A percentile compares a stretch with the other conserved stretches of the same genome.
Evolutionary conservation across 2,888 invertebrate genomes (phyloP).

Genomic region (Strigamia transsilvanica): DNA sequence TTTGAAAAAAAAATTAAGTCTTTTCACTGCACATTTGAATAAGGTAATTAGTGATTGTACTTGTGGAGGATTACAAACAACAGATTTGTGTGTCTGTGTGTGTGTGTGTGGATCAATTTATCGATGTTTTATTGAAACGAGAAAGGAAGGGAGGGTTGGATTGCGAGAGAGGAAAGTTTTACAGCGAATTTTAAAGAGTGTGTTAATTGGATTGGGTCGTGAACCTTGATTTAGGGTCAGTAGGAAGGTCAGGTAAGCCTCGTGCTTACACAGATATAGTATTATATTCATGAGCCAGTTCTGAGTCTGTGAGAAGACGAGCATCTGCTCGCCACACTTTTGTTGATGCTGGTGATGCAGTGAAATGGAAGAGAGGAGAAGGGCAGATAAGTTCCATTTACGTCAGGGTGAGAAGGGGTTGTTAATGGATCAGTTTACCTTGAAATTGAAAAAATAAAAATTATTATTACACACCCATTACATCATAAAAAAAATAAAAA

Average conservation of each 20-base stretch:
- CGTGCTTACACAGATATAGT: background rate
- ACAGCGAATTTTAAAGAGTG: background rate
- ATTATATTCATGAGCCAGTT: conserved; percentile 42
- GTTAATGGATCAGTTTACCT: conserved; percentile 4
- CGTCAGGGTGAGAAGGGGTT: conserved; percentile 1
- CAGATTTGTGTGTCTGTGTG: background rate
- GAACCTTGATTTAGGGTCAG: conserved; percentile 36
- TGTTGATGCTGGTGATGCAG: conserved; percentile 42
- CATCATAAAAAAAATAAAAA: background rate
- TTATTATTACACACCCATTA: background rate
- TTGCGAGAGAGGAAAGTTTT: background rate
- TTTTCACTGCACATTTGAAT: background rate
- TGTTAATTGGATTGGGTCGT: conserved; percentile 21
- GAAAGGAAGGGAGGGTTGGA: background rate
- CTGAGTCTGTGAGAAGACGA: conserved; percentile 26
- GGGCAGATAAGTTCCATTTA: conserved; percentile 33
- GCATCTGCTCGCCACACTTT: conserved; percentile 42
- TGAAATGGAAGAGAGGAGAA: conserved; percentile 32
- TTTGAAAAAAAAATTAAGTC: background rate
- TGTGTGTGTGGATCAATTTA: background rate
- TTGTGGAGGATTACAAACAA: conserved; percentile 34
- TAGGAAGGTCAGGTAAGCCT: conserved; percentile 18
- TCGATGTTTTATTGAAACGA: background rate
- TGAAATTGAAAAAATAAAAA: background rate
- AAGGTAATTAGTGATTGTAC: conserved; percentile 15